A percentile compares a stretch with the other conserved stretches of the same genome.
Conservation (phyloP, 2,888 invertebrate genomes). For the Magallana nippona region DNA sequence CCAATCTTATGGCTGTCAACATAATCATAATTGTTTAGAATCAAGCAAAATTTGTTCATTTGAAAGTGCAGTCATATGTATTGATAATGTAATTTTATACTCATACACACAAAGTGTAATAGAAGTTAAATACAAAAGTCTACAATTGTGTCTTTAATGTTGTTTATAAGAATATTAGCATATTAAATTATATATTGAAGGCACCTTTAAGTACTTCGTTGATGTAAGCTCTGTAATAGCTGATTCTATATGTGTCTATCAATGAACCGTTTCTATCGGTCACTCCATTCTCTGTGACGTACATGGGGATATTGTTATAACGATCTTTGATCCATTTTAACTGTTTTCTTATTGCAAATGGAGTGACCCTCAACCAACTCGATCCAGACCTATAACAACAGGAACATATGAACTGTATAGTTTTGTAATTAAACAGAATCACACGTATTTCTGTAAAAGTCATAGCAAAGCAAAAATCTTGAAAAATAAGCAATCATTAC, state of each 20-base stretch:
- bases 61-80: too few species aligned
- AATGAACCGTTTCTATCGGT: slow-evolving; percentile 66
- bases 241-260: slow-evolving; percentile 71
- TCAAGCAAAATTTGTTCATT: not conserved
- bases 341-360: slow-evolving; percentile 69
- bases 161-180: not conserved
- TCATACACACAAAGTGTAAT: too few species aligned
- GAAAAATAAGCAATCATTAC: slow-evolving; percentile 48
- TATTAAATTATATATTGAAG: slow-evolving; percentile 70
- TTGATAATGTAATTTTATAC: too few species aligned
- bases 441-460: too few species aligned
- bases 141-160: too few species aligned
- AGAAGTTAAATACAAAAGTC: too few species aligned
- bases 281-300: slow-evolving; percentile 75
- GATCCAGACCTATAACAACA: slow-evolving; percentile 60
- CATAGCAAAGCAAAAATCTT: too few species aligned
- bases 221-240: slow-evolving; percentile 73
- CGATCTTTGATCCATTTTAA: slow-evolving; percentile 69
- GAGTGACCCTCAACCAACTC: slow-evolving; percentile 70
- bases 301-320: slow-evolving; percentile 68
- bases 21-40: not conserved
- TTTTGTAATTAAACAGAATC: too few species aligned
- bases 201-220: slow-evolving; percentile 77
- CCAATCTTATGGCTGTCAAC: slow-evolving; percentile 61
- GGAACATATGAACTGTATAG: too few species aligned